Evolutionary conservation across 2,113 vertebrate genomes (phyloP).

Genomic region (Suncus etruscus): DNA sequence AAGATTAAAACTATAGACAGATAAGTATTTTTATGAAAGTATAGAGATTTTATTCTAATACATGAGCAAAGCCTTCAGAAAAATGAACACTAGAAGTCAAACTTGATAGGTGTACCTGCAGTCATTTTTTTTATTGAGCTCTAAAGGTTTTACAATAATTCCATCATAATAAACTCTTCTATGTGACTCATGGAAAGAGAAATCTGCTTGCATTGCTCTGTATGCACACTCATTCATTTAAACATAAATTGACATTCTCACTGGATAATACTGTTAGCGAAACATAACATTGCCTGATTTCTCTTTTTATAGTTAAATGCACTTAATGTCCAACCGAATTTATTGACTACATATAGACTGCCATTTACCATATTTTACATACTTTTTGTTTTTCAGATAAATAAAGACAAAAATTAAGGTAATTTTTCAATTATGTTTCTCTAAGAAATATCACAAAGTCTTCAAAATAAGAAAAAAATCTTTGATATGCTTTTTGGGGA

Average conservation of each 20-base stretch:
- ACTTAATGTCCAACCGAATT: too few relatives aligned
- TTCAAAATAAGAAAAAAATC: neutral
- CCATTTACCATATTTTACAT: too few relatives aligned
- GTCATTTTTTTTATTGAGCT: conserved; percentile 74
- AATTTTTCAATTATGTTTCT: neutral
- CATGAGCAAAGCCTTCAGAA: conserved; percentile 23
- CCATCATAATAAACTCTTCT: conserved; percentile 62
- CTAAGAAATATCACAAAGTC: neutral
- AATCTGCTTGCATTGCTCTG: neutral
- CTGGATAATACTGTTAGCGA: conserved; percentile 26
- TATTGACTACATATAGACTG: too few relatives aligned
- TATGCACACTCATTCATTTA: neutral
- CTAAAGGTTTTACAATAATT: conserved; percentile 54
- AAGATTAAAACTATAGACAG: too few relatives aligned
- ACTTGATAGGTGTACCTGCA: conserved; percentile 80
- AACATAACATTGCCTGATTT: neutral
- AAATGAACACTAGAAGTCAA: conserved; percentile 58
- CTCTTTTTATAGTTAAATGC: neutral
- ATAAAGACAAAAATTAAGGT: neutral
- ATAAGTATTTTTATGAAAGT: too few relatives aligned
- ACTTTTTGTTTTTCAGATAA: too few relatives aligned
- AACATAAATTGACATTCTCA: conserved; percentile 29
- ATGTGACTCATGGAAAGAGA: conserved; percentile 42
- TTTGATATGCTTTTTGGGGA: neutral
- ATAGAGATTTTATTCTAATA: too few relatives aligned